Percentiles rank a stretch among this genome's conserved stretches.
phyloP scores from a whole-genome alignment of 2,888 invertebrate species.

The Polydrusus tereticollis region DNA sequence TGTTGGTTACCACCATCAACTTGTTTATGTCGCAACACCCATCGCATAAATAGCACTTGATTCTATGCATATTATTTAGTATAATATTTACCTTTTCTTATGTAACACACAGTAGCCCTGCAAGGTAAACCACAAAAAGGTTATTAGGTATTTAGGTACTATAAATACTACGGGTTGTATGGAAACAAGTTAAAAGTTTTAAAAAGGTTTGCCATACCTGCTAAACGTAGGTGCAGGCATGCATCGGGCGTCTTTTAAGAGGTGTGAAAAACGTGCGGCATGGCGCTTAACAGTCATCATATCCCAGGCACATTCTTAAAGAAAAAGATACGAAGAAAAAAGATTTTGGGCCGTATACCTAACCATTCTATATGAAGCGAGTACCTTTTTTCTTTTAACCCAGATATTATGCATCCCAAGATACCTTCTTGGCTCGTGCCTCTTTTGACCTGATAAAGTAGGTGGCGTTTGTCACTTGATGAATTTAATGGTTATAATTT shows the following conservation, averaged over 20 bases:
- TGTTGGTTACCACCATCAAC: too few relatives aligned
- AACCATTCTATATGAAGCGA: slow-evolving; percentile 19
- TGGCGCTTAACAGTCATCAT: slow-evolving; percentile 32
- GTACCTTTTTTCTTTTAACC: slow-evolving; percentile 29
- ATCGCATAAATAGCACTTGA: too few relatives aligned
- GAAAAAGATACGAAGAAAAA: slow-evolving; percentile 31
- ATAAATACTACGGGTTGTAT: slow-evolving; percentile 20
- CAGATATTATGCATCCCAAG: slow-evolving; percentile 19
- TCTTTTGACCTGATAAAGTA: slow-evolving; percentile 24
- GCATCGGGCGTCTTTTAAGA: slow-evolving; percentile 22
- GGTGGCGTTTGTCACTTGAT: slow-evolving; percentile 15
- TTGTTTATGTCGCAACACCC: too few relatives aligned
- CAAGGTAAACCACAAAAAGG: neutral
- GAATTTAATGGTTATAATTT: neutral
- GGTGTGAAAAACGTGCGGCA: slow-evolving; percentile 40
- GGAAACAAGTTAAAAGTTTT: slow-evolving; percentile 12
- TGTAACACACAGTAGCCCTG: neutral
- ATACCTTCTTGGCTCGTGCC: slow-evolving; percentile 40
- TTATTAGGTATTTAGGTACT: slow-evolving; percentile 11
- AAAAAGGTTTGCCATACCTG: slow-evolving; percentile 42
- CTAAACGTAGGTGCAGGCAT: slow-evolving; percentile 26
- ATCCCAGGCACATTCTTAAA: slow-evolving; percentile 22
- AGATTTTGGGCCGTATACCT: slow-evolving; percentile 15
- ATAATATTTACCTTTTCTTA: neutral
- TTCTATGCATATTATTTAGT: too few relatives aligned